These are phyloP conservation scores for Chrysomallon squamiferum DNA, from an alignment of 1,140 invertebrate species.

Conservation along the genomic window DNA sequence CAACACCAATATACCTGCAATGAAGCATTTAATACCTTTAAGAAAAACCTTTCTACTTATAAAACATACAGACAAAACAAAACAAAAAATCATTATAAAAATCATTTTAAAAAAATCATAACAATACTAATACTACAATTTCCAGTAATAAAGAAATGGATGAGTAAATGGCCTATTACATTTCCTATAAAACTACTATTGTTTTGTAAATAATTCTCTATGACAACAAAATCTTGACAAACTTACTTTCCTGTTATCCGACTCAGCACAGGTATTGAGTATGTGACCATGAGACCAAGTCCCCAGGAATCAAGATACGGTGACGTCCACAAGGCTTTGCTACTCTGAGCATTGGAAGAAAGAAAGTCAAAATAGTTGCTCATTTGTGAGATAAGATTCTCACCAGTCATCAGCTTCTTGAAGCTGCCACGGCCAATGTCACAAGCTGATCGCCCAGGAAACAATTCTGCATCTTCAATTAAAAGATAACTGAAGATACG, in stretches of 20 bases:
- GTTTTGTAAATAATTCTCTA: too few relatives aligned
- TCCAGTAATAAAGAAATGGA: too few relatives aligned
- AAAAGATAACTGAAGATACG: conserved; percentile 65
- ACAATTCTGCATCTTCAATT: conserved; percentile 63
- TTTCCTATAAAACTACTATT: too few relatives aligned
- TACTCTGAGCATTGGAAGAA: conserved; percentile 58
- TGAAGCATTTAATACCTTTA: too few relatives aligned
- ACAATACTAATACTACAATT: too few relatives aligned
- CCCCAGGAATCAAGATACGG: conserved; percentile 64
- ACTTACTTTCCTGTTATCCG: conserved; percentile 57
- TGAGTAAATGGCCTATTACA: too few relatives aligned
- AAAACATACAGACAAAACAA: too few relatives aligned
- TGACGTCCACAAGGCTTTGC: conserved; percentile 62
- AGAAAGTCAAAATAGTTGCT: conserved; percentile 64
- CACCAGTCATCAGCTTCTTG: conserved; percentile 58
- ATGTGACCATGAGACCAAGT: conserved; percentile 63
- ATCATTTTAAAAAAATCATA: too few relatives aligned
- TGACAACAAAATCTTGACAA: too few relatives aligned
- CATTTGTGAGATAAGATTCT: conserved; percentile 65
- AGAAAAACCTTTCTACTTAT: too few relatives aligned
- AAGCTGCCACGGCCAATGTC: conserved; percentile 59
- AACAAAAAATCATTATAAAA: too few relatives aligned
- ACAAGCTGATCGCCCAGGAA: conserved; percentile 63
- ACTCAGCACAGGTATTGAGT: conserved; percentile 63
- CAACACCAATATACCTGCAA: conserved; percentile 62